Percentiles rank a stretch among this genome's conserved stretches.
Conservation (phyloP, 2,888 invertebrate species). For the Melinaea menophilus region DNA sequence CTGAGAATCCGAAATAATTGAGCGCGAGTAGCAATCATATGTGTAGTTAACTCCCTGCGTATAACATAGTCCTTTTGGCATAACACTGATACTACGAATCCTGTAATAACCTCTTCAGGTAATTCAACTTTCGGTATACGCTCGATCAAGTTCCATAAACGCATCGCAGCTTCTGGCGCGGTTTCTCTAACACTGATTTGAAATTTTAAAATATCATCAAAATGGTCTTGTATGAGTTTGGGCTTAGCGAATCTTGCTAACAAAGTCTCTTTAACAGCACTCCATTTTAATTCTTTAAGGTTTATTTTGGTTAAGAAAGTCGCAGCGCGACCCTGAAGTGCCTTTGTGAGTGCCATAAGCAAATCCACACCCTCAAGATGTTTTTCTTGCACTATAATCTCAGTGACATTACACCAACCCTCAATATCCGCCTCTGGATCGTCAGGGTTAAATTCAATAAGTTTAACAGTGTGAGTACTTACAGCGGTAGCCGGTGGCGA, state of each 20-base stretch:
- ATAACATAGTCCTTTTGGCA: too few species aligned
- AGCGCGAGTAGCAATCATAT: too few species aligned
- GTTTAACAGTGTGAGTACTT: background rate
- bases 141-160: slow-evolving; percentile 2
- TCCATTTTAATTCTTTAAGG: too few species aligned
- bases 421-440: slow-evolving; percentile 3
- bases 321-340: background rate
- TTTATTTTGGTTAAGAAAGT: background rate
- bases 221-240: background rate
- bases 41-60: too few species aligned
- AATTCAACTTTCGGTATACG: background rate
- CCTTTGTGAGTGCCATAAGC: slow-evolving; percentile 3
- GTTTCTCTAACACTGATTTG: slow-evolving; percentile 2
- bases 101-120: background rate
- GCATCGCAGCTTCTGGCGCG: background rate
- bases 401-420: background rate
- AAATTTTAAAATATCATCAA: slow-evolving; percentile 2
- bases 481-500: background rate
- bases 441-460: slow-evolving; percentile 2
- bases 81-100: background rate
- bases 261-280: background rate
- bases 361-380: too few species aligned
- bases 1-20: background rate
- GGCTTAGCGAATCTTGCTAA: slow-evolving; percentile 4
- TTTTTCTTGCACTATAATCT: too few species aligned